Conservation (phyloP, 2,888 invertebrate species). For the Machimus rusticus region DNA sequence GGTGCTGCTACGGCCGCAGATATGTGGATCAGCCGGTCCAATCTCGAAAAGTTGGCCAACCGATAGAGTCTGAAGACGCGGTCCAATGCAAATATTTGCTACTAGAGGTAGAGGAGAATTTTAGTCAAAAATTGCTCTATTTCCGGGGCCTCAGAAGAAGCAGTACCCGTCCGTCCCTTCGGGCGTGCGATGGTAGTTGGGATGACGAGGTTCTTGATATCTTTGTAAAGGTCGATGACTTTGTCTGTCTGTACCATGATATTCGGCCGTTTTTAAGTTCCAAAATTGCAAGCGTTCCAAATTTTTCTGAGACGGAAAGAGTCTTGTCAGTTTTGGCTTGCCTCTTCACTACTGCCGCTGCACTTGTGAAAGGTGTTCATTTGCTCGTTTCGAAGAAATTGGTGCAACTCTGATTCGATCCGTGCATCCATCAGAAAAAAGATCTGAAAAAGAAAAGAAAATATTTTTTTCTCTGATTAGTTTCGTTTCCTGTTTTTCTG, state of each 20-base stretch:
- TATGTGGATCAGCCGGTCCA: slow-evolving; percentile 10
- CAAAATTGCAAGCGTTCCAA: background rate
- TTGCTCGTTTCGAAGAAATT: background rate
- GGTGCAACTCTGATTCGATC: background rate
- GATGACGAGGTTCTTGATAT: background rate
- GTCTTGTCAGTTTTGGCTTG: background rate
- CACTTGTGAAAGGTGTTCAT: slow-evolving; percentile 18
- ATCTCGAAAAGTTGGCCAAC: background rate
- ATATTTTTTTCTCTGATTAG: background rate
- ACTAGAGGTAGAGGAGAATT: background rate
- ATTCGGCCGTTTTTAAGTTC: background rate
- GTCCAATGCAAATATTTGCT: slow-evolving; percentile 22
- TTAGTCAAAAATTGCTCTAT: background rate
- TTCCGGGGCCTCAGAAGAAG: background rate
- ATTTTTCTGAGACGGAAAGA: background rate
- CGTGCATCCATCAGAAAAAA: background rate
- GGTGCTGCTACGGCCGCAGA: background rate
- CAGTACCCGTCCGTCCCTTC: background rate
- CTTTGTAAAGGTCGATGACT: background rate
- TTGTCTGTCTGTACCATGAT: background rate
- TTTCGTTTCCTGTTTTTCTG: background rate
- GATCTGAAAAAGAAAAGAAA: background rate
- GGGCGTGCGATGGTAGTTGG: background rate
- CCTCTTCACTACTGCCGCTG: background rate
- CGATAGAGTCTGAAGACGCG: background rate